A percentile compares a stretch with the other conserved stretches of the same genome.
Evolutionary conservation across 2,888 invertebrate genomes (phyloP).

Genomic region (Palloptera scutellata): DNA sequence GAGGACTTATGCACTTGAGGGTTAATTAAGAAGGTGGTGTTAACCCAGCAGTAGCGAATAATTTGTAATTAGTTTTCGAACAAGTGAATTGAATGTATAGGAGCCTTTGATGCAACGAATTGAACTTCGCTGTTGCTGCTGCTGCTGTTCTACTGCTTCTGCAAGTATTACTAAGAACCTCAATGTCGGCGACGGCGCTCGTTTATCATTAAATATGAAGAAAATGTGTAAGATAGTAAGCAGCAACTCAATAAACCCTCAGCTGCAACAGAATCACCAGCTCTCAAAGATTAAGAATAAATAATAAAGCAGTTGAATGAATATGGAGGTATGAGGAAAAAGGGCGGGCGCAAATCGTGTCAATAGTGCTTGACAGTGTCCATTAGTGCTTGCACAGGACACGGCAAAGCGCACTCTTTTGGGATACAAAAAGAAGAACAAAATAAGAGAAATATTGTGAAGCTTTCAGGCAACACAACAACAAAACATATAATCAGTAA

Average conservation of each 20-base stretch:
- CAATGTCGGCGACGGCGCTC: slow-evolving; percentile 4
- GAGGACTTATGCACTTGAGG: no score
- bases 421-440: not conserved
- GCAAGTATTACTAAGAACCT: no score
- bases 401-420: not conserved
- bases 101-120: no score
- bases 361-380: slow-evolving; percentile 33
- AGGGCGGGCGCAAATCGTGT: slow-evolving; percentile 31
- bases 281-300: slow-evolving; percentile 10
- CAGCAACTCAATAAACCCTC: not conserved
- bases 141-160: no score
- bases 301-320: slow-evolving; percentile 22
- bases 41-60: no score
- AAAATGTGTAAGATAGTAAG: slow-evolving; percentile 4
- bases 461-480: slow-evolving; percentile 7
- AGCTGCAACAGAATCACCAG: not conserved
- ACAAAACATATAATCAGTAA: slow-evolving; percentile 1
- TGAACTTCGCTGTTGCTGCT: no score
- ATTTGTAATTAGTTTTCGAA: no score
- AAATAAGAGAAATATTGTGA: slow-evolving; percentile 6
- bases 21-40: no score
- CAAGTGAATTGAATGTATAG: no score
- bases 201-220: slow-evolving; percentile 35
- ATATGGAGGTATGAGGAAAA: not conserved
- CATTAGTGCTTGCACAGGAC: slow-evolving; percentile 27